phyloP scores from a whole-genome alignment of 2,888 invertebrate genomes.

The Agrochola macilenta region DNA sequence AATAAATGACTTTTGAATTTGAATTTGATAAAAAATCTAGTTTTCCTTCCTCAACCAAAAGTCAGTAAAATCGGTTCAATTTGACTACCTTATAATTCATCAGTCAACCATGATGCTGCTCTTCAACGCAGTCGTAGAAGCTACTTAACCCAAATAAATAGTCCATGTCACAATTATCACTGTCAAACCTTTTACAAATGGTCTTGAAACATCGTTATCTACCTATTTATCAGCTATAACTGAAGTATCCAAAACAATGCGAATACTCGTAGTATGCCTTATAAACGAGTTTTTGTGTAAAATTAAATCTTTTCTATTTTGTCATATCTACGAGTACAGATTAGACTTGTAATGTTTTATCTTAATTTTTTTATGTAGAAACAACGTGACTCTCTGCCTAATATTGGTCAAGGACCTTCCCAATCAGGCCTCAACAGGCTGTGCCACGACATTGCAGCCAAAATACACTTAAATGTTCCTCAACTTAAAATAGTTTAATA shows the following conservation, averaged over 20 bases:
- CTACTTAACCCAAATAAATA: constrained; percentile 45
- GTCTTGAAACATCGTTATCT: constrained; percentile 40
- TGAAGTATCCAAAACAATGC: constrained; percentile 33
- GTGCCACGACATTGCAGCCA: not conserved
- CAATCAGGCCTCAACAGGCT: not conserved
- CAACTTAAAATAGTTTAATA: not conserved
- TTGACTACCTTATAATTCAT: not conserved
- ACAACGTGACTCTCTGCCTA: not conserved
- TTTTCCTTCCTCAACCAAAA: not conserved
- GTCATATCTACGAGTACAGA: not conserved
- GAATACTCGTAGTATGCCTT: not conserved
- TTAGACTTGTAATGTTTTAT: not conserved
- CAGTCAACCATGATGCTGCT: not conserved
- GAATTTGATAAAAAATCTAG: not conserved
- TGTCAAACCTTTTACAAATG: constrained; percentile 1
- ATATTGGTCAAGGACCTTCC: too few relatives aligned
- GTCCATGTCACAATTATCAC: constrained; percentile 24
- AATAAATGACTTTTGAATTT: too few relatives aligned
- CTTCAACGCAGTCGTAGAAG: not conserved
- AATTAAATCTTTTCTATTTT: constrained; percentile 5
- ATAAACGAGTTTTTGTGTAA: not conserved
- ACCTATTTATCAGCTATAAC: constrained; percentile 23
- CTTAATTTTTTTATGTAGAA: not conserved
- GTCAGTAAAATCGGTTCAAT: not conserved
- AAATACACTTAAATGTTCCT: not conserved